These are phyloP conservation scores for Sarotherodon lohbergeri DNA, from an alignment of 2,113 vertebrate species.

Conservation along the genomic window DNA sequence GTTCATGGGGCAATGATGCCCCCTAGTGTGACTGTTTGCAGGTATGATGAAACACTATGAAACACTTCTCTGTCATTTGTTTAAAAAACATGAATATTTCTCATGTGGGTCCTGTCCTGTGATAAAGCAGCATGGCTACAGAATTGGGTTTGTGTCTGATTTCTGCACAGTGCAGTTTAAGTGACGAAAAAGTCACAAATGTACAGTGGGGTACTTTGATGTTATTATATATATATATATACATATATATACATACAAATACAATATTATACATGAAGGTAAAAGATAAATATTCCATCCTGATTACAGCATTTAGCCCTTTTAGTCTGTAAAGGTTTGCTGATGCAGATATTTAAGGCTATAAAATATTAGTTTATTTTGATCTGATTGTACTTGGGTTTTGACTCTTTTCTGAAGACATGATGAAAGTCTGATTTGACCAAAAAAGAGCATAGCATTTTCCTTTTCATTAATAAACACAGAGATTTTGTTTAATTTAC, in stretches of 20 bases:
- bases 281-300: neutral
- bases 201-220: neutral
- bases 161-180: neutral
- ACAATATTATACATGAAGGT: neutral
- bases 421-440: neutral
- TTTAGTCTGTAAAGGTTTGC: neutral
- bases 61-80: neutral
- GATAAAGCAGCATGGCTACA: neutral
- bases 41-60: neutral
- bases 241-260: neutral
- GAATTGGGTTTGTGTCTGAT: neutral
- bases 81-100: neutral
- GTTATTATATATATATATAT: neutral
- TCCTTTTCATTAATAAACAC: neutral
- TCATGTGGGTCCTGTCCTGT: neutral
- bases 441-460: neutral
- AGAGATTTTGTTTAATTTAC: no score
- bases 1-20: slow-evolving; percentile 1
- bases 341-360: neutral
- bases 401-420: neutral
- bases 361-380: neutral
- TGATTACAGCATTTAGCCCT: neutral
- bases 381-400: neutral
- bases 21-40: slow-evolving; percentile 5
- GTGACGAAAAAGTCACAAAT: neutral